Conservation (phyloP, 2,888 invertebrate species). For the Chaitophorus viminalis region DNA sequence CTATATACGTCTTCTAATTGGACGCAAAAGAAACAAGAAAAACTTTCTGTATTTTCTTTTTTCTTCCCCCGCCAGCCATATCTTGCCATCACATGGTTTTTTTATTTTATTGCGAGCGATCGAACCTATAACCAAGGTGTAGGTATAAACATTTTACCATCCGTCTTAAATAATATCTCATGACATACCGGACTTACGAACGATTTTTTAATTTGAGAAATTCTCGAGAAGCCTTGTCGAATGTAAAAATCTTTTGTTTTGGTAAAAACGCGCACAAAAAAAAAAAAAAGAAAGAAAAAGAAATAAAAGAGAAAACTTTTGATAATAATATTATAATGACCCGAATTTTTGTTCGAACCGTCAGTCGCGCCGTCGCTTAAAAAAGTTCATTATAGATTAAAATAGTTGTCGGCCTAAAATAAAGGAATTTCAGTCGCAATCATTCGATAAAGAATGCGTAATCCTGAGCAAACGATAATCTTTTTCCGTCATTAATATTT, state of each 20-base stretch:
- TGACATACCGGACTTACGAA: slow-evolving; percentile 37
- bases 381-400: slow-evolving; percentile 40
- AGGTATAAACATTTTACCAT: slow-evolving; percentile 16
- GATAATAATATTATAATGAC: slow-evolving; percentile 41
- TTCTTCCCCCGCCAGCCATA: background rate
- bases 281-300: background rate
- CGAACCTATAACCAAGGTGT: background rate
- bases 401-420: slow-evolving; percentile 28
- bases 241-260: slow-evolving; percentile 46
- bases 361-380: background rate
- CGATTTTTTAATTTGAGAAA: slow-evolving; percentile 49
- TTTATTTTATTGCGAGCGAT: slow-evolving; percentile 9
- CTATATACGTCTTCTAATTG: slow-evolving; percentile 20
- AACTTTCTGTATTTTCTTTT: background rate
- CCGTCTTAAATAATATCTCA: background rate
- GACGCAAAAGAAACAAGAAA: slow-evolving; percentile 26
- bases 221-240: slow-evolving; percentile 36
- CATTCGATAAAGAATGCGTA: slow-evolving; percentile 6
- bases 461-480: background rate
- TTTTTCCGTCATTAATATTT: background rate
- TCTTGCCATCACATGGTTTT: background rate
- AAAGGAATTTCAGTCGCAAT: slow-evolving; percentile 13
- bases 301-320: slow-evolving; percentile 33
- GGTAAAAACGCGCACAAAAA: background rate
- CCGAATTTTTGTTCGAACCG: background rate